These are phyloP conservation scores for Trichonephila inaurata DNA, from an alignment of 1,140 invertebrate genomes.

Conservation along the genomic window DNA sequence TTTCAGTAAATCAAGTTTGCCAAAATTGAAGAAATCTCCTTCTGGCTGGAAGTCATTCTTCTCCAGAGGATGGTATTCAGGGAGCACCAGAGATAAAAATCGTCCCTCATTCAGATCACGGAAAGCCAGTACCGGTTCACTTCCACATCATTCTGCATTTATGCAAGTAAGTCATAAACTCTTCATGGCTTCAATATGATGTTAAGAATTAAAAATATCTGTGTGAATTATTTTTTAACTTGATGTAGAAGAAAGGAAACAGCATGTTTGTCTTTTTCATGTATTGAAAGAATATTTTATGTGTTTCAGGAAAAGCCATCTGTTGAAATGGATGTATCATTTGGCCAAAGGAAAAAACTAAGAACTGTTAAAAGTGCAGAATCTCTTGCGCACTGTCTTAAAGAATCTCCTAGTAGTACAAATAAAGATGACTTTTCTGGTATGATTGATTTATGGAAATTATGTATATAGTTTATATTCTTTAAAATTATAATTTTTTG, in stretches of 20 bases:
- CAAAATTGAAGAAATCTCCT: constrained; percentile 76
- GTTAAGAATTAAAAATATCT: not conserved
- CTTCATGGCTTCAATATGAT: not conserved
- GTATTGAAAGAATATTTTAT: not conserved
- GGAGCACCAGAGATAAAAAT: constrained; percentile 79
- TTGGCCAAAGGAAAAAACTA: constrained; percentile 82
- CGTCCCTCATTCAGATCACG: constrained; percentile 51
- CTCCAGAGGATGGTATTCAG: constrained; percentile 79
- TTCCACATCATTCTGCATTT: constrained; percentile 66
- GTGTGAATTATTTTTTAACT: not conserved
- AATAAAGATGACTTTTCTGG: constrained; percentile 61
- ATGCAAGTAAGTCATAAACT: constrained; percentile 46
- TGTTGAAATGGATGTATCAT: constrained; percentile 74
- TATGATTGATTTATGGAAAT: not conserved
- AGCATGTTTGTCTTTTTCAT: not conserved
- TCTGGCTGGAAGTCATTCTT: constrained; percentile 84
- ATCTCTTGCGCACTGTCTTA: constrained; percentile 82
- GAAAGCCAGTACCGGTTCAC: constrained; percentile 73
- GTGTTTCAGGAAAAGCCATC: constrained; percentile 77
- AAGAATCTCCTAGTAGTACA: constrained; percentile 67
- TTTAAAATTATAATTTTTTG: too few relatives aligned
- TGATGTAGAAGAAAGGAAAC: not conserved
- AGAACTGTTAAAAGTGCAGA: constrained; percentile 88
- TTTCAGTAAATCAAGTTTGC: constrained; percentile 58
- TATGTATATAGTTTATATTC: too few relatives aligned